Percentiles rank a stretch among this genome's conserved stretches.
Evolutionary conservation across 2,888 invertebrate genomes (phyloP).

Genomic region (Synergus gifuensis): DNA sequence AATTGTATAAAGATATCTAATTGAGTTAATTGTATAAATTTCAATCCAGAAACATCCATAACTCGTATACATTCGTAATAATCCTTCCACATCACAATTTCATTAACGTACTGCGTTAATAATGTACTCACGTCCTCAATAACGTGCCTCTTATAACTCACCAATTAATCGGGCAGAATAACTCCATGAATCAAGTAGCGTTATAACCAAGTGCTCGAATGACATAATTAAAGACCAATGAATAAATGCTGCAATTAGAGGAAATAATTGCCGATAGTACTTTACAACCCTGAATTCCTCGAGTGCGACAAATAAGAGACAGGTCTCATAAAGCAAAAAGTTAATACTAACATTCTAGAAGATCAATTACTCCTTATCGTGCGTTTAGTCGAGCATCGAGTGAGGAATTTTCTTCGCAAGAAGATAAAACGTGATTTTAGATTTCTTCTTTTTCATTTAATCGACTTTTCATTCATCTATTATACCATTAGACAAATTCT

Average conservation of each 20-base stretch:
- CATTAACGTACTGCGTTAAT: neutral
- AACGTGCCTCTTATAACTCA: neutral
- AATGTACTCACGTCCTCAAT: constrained; percentile 9
- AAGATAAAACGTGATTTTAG: too few species aligned
- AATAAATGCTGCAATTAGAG: constrained; percentile 17
- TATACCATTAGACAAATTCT: neutral
- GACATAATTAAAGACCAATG: constrained; percentile 22
- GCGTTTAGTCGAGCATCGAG: too few species aligned
- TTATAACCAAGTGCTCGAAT: constrained; percentile 18
- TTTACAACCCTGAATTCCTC: neutral
- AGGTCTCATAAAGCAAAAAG: neutral
- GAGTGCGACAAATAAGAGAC: constrained; percentile 10
- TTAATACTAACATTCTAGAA: neutral
- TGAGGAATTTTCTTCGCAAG: too few species aligned
- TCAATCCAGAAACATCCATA: neutral
- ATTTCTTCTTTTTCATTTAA: too few species aligned
- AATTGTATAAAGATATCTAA: neutral
- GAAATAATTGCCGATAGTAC: constrained; percentile 9
- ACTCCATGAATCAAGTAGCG: constrained; percentile 25
- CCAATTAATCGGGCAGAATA: constrained; percentile 19
- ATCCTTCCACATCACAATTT: neutral
- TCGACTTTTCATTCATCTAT: too few species aligned
- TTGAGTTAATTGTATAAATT: constrained; percentile 17
- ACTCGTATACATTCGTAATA: neutral
- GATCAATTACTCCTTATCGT: neutral